These are phyloP conservation scores for Mesorhabditis spiculigera DNA, from an alignment of 2,888 invertebrate species.

Conservation along the genomic window DNA sequence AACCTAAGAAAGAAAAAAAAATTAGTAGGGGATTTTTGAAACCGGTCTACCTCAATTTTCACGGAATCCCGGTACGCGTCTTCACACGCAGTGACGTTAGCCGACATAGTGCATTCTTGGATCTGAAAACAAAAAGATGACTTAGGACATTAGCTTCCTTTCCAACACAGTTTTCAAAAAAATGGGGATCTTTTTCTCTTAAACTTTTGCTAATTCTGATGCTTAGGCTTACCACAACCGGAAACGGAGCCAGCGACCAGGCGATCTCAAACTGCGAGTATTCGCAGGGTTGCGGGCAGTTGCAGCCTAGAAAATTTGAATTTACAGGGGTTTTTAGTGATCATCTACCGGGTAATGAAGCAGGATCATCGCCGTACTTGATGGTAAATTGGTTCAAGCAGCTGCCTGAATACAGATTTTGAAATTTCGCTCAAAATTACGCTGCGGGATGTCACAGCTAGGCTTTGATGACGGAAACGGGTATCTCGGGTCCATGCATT, in stretches of 20 bases:
- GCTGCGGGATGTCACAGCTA: slow-evolving; percentile 1
- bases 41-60: background rate
- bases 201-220: background rate
- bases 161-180: background rate
- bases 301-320: background rate
- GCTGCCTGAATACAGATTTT: background rate
- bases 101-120: background rate
- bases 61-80: background rate
- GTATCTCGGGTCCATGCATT: slow-evolving; percentile 45
- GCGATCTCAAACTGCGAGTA: slow-evolving; percentile 1
- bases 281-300: background rate
- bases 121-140: background rate
- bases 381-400: background rate
- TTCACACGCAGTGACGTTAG: background rate
- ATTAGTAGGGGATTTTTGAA: background rate
- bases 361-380: background rate
- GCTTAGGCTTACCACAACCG: background rate
- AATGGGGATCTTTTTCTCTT: background rate
- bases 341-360: background rate
- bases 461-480: slow-evolving; percentile 17
- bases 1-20: background rate
- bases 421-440: background rate
- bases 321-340: background rate
- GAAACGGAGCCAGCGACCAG: slow-evolving; percentile 5
- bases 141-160: background rate